Evolutionary conservation across 2,113 vertebrate species (phyloP), one percentile per base, ranked within the genome.

Genomic region (Ophthalmolycus amberensis): DNA sequence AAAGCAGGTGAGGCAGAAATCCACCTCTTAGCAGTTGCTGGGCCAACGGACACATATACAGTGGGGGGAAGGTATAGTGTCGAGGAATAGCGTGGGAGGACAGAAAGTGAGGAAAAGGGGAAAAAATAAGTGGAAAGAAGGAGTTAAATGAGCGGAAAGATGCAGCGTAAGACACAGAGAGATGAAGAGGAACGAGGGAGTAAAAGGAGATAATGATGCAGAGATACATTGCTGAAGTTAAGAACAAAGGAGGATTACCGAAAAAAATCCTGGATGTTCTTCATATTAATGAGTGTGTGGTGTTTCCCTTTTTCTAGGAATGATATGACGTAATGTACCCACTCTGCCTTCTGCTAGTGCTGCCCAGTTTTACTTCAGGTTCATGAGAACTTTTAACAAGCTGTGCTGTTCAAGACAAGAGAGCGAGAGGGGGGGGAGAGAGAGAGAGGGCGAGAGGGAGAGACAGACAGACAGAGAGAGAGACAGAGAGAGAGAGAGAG

Each of bases 1-100:
- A 18, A 18, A 83, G 58, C 58, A 67, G 86, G 67, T 82, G 85
- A 78, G 22, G 85, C 83, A 85, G 77, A 86, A 90, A 84, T 69
- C 74, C 71, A 40, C 65, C 65, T 48, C 64, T 3, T 0, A 48
- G 77, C 67, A 32, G 42, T 16, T 58, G 48, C 54, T 25, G 67
- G 37, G 71, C 75, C 44, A 10, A 56, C 20, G 22, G 18, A 20
- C 68, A 40, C 40, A 78, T 48, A 29, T 40, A 12, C 6, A 8
- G 29, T 29, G 29, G 29, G 1, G 37, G n/a, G 20, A 15, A 32
- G 44, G 7, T 9, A n/a, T 9, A n/a, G 80, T 54, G 1, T 58
- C 50, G 66, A 75, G 68, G 10, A 60, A 63, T 3, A 9, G 68
- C 3, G 77, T 85, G 67, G 87, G 84, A 80, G 86, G 77, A 82